Evolutionary conservation across 2,888 invertebrate species (phyloP), one percentile per base, ranked within the genome.

Genomic region (Pasiphila rectangulata): DNA sequence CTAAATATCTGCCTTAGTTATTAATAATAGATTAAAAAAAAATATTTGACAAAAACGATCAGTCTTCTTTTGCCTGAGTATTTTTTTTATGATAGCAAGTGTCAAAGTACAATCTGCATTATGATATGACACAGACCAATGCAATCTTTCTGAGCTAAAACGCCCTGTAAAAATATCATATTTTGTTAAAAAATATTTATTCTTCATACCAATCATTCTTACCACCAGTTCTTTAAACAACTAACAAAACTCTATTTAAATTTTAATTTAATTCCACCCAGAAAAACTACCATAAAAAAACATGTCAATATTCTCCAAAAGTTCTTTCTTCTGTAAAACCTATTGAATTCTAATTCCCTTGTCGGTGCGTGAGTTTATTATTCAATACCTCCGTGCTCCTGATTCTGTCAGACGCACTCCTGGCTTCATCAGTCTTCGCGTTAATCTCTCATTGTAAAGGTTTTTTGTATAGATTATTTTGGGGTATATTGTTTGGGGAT

Each of bases 401-500:
- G 59, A 38, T 60, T 63, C 76, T 80, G 83, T 83, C 83, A 81
- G 79, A 79, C 69, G 73, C 80, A 78, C 79, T 79, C 74, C 72
- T 72, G 66, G 66, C 70, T 76, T 81, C 80, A 83, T 83, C 79
- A 80, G 79, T 83, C 82, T 82, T 69, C 64, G 64, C 72, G 53
- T 80, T 82, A 79, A 82, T 82, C 81, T 79, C 80, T 80, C 75
- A 80, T 79, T 80, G 81, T 66, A 64, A 5, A 17, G 60, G 63
- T 63, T 66, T 70, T 70, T 62, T 70, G 64, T 74, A 75, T 74
- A 69, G 71, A 70, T 59, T 69, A 76, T 72, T 71, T 72, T 63
- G 54, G 59, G 63, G 66, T 61, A 57, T 61, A 63, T 67, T n/a
- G 43, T 60, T 20, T 37, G 21, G n/a, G n/a, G n/a, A n/a, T n/a